Evolutionary conservation across 2,797 vertebrate genomes (phyloP), one percentile per base, ranked within the genome.

Genomic region (Cryptoprocta ferox): DNA sequence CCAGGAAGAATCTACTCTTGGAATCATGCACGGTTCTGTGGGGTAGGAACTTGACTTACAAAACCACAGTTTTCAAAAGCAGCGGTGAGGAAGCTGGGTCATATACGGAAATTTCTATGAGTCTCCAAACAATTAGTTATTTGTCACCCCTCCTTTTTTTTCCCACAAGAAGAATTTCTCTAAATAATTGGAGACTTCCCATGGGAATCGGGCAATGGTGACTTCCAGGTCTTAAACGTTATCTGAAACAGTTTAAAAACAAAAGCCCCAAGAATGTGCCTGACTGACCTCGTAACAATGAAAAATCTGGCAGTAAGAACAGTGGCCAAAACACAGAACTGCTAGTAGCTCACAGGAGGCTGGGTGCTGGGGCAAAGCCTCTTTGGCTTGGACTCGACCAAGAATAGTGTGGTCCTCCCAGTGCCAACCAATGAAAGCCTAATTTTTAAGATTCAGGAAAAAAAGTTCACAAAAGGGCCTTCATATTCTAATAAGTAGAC

Each of bases 91-190:
- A 97, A 97, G 94, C 81, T 21, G 81, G 78, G 56, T 88, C 61
- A 15, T 39, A 19, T 24, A 53, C 42, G 90, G 70, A 96, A 84
- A 86, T 81, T 84, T 93, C 96, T 73, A 56, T 24, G 89, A 91
- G 79, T 37, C 85, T 97, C 66, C 37, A 89, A 97, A 98, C 98
- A 98, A 98, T 97, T 85, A 82, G 94, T 86, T 96, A 81, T 92
- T 98, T 98, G 96, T 98, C 78, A 5, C 21, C 30, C 11, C 9
- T 10, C 30, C 11, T 3, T 28, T 75, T 94, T 89, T 96, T 96
- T 79, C 97, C 92, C 97, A 97, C 92, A 97, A 97, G 85, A 98
- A 97, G 96, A 98, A 97, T 97, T 97, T 97, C 88, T 97, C 95
- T 97, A 97, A 97, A 97, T 97, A 97, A 97, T 26, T 94, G 78